Percentiles rank a stretch among this genome's conserved stretches.
Conservation (phyloP, 2,113 vertebrate species). For the Nannospalax galili region DNA sequence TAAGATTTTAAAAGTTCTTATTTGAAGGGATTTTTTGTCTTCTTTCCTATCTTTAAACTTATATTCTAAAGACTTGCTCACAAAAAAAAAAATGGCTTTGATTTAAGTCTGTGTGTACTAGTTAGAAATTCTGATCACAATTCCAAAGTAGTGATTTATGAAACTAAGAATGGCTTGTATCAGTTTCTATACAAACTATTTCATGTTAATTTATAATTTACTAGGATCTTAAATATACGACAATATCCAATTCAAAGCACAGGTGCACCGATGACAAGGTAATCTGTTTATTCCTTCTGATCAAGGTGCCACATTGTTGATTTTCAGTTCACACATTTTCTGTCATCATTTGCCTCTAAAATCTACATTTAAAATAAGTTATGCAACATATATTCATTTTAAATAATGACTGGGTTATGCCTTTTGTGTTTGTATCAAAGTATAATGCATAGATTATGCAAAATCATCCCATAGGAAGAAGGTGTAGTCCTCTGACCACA, state of each 20-base stretch:
- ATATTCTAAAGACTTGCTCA: slow-evolving; percentile 22
- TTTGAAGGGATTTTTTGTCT: not conserved
- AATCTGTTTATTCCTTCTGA: not conserved
- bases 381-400: not conserved
- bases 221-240: slow-evolving; percentile 38
- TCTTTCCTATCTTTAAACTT: slow-evolving; percentile 18
- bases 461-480: not conserved
- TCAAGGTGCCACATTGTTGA: not conserved
- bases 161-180: slow-evolving; percentile 25
- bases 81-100: not conserved
- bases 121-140: slow-evolving; percentile 46
- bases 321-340: not conserved
- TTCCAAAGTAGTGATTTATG: slow-evolving; percentile 45
- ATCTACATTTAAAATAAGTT: not conserved
- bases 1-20: not conserved
- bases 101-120: slow-evolving; percentile 49
- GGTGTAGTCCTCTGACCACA: not conserved
- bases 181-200: not conserved
- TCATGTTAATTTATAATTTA: slow-evolving; percentile 55
- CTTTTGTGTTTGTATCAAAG: not conserved
- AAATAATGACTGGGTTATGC: not conserved
- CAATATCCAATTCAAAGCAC: slow-evolving; percentile 20
- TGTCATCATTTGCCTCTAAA: not conserved
- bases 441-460: not conserved
- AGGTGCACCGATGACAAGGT: not conserved